These are phyloP conservation scores for Pelodiscus sinensis DNA, from an alignment of 2,113 vertebrate genomes.

Conservation along the genomic window DNA sequence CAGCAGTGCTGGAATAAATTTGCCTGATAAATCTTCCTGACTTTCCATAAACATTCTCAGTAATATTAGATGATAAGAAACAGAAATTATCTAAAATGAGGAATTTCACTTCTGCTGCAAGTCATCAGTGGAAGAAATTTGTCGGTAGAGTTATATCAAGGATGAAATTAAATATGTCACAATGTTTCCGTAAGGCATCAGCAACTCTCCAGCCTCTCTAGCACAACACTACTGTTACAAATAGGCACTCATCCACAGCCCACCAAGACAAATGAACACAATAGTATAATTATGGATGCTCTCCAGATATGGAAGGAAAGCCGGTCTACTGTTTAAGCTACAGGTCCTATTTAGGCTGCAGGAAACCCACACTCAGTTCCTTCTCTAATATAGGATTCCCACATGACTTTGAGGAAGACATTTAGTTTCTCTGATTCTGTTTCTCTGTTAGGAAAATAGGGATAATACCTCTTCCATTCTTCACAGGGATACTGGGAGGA, in stretches of 20 bases:
- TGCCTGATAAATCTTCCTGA: not conserved
- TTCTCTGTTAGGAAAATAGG: not conserved
- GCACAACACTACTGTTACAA: not conserved
- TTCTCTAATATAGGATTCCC: not conserved
- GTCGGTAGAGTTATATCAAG: not conserved
- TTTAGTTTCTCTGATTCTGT: not conserved
- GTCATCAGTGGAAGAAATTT: not conserved
- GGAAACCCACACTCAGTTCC: not conserved
- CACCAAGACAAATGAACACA: not conserved
- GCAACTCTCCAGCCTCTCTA: accelerated
- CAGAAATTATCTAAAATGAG: accelerated
- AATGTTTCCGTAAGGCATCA: not conserved
- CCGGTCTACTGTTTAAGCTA: accelerated
- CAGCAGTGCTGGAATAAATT: accelerated
- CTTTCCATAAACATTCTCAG: accelerated
- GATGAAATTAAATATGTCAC: accelerated
- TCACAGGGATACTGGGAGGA: not conserved
- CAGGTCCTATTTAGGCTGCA: accelerated
- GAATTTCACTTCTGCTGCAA: not conserved
- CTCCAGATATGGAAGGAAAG: accelerated
- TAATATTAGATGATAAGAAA: accelerated
- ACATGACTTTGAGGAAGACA: accelerated
- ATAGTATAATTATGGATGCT: not conserved
- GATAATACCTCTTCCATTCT: not conserved
- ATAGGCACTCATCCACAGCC: accelerated